phyloP scores from a whole-genome alignment of 2,888 invertebrate genomes.

The Vanessa cardui region DNA sequence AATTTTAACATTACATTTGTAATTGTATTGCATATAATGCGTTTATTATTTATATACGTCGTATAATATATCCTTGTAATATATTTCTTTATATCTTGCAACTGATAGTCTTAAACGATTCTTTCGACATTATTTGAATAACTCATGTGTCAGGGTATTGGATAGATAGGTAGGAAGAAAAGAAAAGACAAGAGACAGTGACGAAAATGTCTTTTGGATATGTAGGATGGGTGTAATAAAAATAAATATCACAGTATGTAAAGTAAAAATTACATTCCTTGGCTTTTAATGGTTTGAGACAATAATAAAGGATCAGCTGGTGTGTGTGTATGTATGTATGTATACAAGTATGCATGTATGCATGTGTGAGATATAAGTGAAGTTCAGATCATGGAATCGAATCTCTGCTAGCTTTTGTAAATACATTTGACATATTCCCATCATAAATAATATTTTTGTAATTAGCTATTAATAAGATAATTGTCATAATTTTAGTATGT shows the following conservation, averaged over 20 bases:
- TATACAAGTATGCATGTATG: too few relatives aligned
- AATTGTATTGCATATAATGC: conserved; percentile 37
- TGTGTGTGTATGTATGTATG: too few relatives aligned
- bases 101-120: conserved; percentile 11
- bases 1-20: conserved; percentile 21
- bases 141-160: conserved; percentile 37
- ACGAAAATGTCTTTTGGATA: conserved; percentile 9
- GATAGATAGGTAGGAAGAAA: conserved; percentile 26
- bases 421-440: conserved; percentile 39
- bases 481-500: conserved; percentile 27
- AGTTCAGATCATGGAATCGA: conserved; percentile 37
- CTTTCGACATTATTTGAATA: conserved; percentile 24
- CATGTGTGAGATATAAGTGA: conserved; percentile 11
- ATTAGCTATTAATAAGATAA: conserved; percentile 30
- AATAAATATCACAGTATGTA: conserved; percentile 12
- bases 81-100: conserved; percentile 17
- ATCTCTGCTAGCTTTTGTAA: conserved; percentile 47
- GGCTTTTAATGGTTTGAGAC: conserved; percentile 41
- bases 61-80: conserved; percentile 7
- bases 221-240: not conserved
- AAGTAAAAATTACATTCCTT: conserved; percentile 43
- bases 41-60: conserved; percentile 9
- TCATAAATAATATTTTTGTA: conserved; percentile 49
- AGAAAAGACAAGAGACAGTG: conserved; percentile 19
- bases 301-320: conserved; percentile 38